Evolutionary conservation across 2,113 vertebrate genomes (phyloP).

Genomic region (Bucco capensis): DNA sequence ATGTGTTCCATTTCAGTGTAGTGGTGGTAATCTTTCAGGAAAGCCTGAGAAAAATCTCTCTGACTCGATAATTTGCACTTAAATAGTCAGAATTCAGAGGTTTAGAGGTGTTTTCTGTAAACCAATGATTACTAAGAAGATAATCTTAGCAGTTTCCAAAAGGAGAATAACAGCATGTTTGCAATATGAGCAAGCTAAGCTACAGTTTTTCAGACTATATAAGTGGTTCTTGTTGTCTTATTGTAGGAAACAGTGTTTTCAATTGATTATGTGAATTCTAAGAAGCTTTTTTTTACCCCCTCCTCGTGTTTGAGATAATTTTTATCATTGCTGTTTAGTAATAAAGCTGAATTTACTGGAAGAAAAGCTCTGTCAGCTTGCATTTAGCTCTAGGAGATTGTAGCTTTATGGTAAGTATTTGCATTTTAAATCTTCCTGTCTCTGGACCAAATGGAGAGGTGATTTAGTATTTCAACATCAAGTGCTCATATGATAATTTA

Average conservation of each 20-base stretch:
- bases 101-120: not conserved
- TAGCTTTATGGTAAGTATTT: not conserved
- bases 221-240: not conserved
- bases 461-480: not conserved
- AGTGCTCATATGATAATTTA: not conserved
- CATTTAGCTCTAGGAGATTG: not conserved
- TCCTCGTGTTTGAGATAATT: not conserved
- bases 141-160: not conserved
- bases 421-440: not conserved
- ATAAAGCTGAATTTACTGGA: not conserved
- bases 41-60: not conserved
- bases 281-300: not conserved
- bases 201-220: not conserved
- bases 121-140: not conserved
- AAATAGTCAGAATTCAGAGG: not conserved
- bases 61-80: not conserved
- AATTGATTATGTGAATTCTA: not conserved
- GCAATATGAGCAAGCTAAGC: not conserved
- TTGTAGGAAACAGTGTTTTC: not conserved
- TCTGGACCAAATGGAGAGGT: not conserved
- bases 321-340: not conserved
- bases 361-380: not conserved
- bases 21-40: not conserved
- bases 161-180: not conserved
- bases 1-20: not conserved